Conservation (phyloP, 2,797 vertebrate genomes). For the Hyperoplus immaculatus region DNA sequence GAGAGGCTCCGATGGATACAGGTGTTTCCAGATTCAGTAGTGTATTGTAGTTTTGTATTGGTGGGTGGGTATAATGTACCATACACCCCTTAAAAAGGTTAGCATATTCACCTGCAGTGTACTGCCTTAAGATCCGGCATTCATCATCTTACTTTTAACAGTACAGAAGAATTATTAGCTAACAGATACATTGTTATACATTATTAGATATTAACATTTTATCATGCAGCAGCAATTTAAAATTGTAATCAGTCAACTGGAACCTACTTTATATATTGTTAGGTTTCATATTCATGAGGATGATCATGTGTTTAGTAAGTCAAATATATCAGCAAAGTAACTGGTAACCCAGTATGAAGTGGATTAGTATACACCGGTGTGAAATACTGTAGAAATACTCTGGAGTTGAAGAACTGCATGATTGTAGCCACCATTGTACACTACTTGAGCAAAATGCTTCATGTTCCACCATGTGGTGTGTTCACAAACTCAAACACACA, state of each 20-base stretch:
- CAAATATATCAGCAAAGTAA: background rate
- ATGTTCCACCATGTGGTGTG: background rate
- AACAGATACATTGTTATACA: background rate
- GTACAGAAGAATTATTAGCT: background rate
- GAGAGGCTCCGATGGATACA: conserved; percentile 27
- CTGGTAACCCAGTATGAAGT: too few relatives aligned
- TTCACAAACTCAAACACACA: too few relatives aligned
- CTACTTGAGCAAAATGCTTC: too few relatives aligned
- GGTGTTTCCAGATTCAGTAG: conserved; percentile 11
- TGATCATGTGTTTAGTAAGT: too few relatives aligned
- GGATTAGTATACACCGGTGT: too few relatives aligned
- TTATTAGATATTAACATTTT: background rate
- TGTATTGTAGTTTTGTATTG: background rate
- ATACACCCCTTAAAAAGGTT: background rate
- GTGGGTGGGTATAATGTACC: background rate
- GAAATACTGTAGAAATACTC: too few relatives aligned
- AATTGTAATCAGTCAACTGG: background rate
- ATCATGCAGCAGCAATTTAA: background rate
- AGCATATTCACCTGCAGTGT: too few relatives aligned
- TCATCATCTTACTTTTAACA: background rate
- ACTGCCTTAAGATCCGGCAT: background rate
- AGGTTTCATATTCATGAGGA: too few relatives aligned
- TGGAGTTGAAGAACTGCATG: too few relatives aligned
- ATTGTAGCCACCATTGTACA: too few relatives aligned
- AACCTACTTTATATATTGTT: too few relatives aligned